Evolutionary conservation across 2,888 invertebrate species (phyloP), one percentile per base, ranked within the genome.

Genomic region (Beris morrisii): DNA sequence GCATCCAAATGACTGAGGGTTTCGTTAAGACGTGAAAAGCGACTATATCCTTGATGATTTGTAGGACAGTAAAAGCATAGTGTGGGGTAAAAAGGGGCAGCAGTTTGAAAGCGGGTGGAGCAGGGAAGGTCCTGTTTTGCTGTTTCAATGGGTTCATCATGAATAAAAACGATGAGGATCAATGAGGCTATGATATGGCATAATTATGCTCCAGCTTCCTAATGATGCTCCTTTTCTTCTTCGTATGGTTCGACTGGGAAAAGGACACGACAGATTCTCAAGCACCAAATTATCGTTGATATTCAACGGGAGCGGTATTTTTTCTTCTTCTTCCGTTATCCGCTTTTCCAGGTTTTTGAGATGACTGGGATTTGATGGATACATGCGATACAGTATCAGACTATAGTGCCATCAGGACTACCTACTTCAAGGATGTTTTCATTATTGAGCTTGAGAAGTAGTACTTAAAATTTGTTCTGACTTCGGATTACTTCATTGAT

Each of bases 121-220:
- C 54, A 9, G 13, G n/a, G 43, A 38, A 61, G 12, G 52, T 43
- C 15, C 30, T 48, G 59, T 50, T 55, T 64, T 53, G 31, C 55
- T 64, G 64, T 57, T 65, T 66, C 67, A 69, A 67, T 67, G 65
- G 56, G 52, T 69, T 65, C 65, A 66, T 44, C 64, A 57, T 69
- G 69, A 69, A 67, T 69, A 64, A 67, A 69, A 69, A 58, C 64
- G 69, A 69, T 67, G 65, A 67, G 64, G 54, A 69, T 67, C 67
- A 67, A 69, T 69, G 69, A 69, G 65, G 64, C 67, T 69, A 64
- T 57, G 69, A 69, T 67, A 65, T 56, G 43, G 53, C 64, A 69
- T 69, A 69, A 69, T 69, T 69, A 69, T 65, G 67, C 53, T 61
- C 50, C 59, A 46, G 48, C 13, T 15, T 48, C 57, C 64, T 69